Percentiles rank a stretch among this genome's conserved stretches.
Evolutionary conservation across 2,113 vertebrate genomes (phyloP).

Genomic region (Aphyosemion australe): DNA sequence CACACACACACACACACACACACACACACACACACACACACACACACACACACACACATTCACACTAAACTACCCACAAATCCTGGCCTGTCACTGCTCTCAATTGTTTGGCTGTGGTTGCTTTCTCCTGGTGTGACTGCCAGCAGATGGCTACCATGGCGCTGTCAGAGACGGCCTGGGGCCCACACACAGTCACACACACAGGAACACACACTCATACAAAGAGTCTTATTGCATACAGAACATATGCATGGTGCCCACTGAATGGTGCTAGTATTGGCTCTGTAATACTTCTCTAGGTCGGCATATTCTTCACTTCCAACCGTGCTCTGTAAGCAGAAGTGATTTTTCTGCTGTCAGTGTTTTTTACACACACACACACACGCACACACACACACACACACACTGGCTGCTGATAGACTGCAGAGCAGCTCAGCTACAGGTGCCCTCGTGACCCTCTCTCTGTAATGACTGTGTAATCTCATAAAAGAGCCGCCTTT

Average conservation of each 20-base stretch:
- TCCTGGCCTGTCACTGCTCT: conserved; percentile 81
- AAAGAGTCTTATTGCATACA: conserved; percentile 70
- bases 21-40: conserved; percentile 36
- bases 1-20: conserved; percentile 35
- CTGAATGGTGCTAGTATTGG: conserved; percentile 51
- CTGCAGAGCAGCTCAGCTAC: conserved; percentile 56
- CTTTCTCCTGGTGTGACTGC: conserved; percentile 82
- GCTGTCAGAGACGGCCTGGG: conserved; percentile 76
- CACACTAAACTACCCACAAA: conserved; percentile 71
- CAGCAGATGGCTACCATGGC: conserved; percentile 83
- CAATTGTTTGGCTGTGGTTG: conserved; percentile 80
- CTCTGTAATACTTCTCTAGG: conserved; percentile 30
- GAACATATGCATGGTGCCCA: conserved; percentile 75
- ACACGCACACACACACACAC: neutral
- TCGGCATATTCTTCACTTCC: conserved; percentile 37
- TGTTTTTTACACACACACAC: conserved; percentile 4
- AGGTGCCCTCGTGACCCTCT: conserved; percentile 66
- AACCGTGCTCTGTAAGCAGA: conserved; percentile 6
- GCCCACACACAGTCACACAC: conserved; percentile 67
- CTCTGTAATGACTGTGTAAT: conserved; percentile 76
- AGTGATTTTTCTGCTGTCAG: conserved; percentile 19
- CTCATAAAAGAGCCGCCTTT: conserved; percentile 66
- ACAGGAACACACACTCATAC: conserved; percentile 37
- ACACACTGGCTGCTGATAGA: conserved; percentile 30
- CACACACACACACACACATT: conserved; percentile 30